phyloP scores from a whole-genome alignment of 2,113 vertebrate genomes.

The Nesoenas mayeri region DNA sequence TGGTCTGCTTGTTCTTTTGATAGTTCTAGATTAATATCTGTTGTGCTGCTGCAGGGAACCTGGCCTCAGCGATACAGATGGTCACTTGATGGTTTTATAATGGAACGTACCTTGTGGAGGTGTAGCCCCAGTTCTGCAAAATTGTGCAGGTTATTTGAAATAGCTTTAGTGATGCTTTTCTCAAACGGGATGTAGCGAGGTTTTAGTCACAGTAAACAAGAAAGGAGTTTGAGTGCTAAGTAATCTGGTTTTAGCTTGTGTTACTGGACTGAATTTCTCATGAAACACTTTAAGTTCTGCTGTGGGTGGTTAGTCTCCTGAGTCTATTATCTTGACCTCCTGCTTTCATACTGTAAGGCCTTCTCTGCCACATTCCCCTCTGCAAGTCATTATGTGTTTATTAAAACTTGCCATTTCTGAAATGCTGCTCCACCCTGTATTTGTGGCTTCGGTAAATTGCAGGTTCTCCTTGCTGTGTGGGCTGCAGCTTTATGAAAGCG shows the following conservation, averaged over 20 bases:
- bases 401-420: constrained; percentile 15
- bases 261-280: not conserved
- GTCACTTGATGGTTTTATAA: not conserved
- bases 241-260: not conserved
- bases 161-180: not conserved
- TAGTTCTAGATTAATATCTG: not conserved
- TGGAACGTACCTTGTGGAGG: rapidly evolving
- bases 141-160: not conserved
- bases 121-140: not conserved
- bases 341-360: not conserved
- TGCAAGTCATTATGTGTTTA: constrained; percentile 12
- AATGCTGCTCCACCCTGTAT: constrained; percentile 15
- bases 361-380: not conserved
- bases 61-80: rapidly evolving
- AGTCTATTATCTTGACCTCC: not conserved
- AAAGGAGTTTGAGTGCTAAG: not conserved
- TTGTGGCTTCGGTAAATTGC: constrained; percentile 19
- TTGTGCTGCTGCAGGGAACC: not conserved
- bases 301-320: not conserved
- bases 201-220: not conserved
- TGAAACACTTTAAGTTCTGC: not conserved
- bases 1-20: not conserved
- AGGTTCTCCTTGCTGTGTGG: not conserved
- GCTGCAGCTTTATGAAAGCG: not conserved
- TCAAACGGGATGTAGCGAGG: not conserved